phyloP scores from a whole-genome alignment of 2,888 invertebrate genomes.

The Tetrapedia diversipes region DNA sequence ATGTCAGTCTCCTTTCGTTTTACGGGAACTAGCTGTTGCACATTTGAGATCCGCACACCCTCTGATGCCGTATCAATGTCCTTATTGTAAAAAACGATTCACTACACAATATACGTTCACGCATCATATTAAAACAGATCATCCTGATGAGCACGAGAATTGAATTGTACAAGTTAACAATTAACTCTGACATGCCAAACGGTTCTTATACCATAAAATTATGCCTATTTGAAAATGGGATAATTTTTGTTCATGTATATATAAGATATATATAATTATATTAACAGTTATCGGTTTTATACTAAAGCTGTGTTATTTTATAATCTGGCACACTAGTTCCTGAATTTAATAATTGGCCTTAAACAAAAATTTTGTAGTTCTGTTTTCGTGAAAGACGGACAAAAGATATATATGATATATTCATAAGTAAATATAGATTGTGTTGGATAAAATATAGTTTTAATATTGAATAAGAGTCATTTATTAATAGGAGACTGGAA shows the following conservation, averaged over 20 bases:
- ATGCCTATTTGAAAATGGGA: constrained; percentile 52
- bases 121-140: constrained; percentile 77
- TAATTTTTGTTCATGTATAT: constrained; percentile 33
- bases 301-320: constrained; percentile 54
- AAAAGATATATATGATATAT: constrained; percentile 30
- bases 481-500: constrained; percentile 56
- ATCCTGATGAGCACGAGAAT: constrained; percentile 77
- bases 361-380: constrained; percentile 50
- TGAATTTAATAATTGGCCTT: constrained; percentile 60
- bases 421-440: constrained; percentile 48
- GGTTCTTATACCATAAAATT: constrained; percentile 50
- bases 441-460: constrained; percentile 40
- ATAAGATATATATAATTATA: constrained; percentile 18
- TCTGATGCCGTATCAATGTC: constrained; percentile 78
- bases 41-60: constrained; percentile 79
- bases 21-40: constrained; percentile 77
- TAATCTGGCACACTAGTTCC: constrained; percentile 64
- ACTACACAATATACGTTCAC: constrained; percentile 77
- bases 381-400: constrained; percentile 21
- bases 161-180: constrained; percentile 54
- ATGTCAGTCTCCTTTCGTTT: constrained; percentile 77
- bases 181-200: constrained; percentile 49
- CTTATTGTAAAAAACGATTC: constrained; percentile 78
- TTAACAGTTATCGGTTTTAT: constrained; percentile 28
- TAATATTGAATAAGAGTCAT: constrained; percentile 40